Conservation (phyloP, 2,113 vertebrate genomes). For the Colossoma macropomum region DNA sequence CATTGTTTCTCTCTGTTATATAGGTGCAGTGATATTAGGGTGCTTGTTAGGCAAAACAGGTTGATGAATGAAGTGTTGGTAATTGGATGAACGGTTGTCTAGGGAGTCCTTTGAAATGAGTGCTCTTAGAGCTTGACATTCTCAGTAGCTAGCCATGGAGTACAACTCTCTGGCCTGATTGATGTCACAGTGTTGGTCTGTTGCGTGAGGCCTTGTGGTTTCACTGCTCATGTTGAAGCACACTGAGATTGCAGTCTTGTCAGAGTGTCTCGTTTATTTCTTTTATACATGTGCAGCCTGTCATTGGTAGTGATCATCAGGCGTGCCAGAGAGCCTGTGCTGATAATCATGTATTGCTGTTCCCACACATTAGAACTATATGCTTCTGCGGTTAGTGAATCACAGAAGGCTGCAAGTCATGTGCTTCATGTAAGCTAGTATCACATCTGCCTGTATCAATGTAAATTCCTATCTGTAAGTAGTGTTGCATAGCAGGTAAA, state of each 20-base stretch:
- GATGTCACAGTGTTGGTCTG: background rate
- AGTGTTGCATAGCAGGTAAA: background rate
- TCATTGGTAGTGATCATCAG: no score
- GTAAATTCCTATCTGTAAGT: background rate
- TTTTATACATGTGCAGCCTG: background rate
- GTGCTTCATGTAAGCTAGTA: background rate
- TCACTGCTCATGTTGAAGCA: background rate
- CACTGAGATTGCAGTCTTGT: background rate
- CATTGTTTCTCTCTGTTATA: background rate
- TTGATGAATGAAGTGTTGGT: slow-evolving; percentile 2
- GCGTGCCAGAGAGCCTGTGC: background rate
- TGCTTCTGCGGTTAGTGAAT: no score
- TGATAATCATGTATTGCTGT: background rate
- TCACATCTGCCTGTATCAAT: background rate
- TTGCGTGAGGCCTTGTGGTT: background rate
- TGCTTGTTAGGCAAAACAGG: background rate
- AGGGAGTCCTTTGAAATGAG: background rate
- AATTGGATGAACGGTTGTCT: background rate
- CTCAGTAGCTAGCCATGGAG: background rate
- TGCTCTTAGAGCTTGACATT: background rate
- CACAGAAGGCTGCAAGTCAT: background rate
- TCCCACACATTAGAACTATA: background rate
- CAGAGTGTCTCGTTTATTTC: background rate
- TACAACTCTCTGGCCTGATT: background rate
- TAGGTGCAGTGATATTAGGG: background rate